Evolutionary conservation across 2,113 vertebrate species (phyloP).

Genomic region (Alces alces): DNA sequence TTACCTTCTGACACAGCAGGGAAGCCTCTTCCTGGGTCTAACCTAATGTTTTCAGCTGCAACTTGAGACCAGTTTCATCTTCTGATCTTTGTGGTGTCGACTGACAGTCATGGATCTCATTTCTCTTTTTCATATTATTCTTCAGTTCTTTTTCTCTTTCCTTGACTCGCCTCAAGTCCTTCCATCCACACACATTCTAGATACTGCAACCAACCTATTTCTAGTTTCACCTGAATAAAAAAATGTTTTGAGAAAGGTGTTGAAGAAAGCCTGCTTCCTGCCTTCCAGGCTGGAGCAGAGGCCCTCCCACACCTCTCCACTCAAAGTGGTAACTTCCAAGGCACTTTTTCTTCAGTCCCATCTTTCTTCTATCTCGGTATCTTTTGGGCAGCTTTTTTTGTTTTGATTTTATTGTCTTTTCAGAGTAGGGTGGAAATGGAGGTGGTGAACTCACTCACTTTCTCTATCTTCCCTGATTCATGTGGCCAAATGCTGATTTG

Average conservation of each 20-base stretch:
- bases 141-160: not conserved
- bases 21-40: not conserved
- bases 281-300: not conserved
- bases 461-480: not conserved
- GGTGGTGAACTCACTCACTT: not conserved
- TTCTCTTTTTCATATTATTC: not conserved
- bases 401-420: not conserved
- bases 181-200: not conserved
- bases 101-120: not conserved
- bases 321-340: not conserved
- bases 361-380: not conserved
- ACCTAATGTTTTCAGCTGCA: not conserved
- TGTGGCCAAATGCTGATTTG: not conserved
- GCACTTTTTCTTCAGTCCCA: not conserved
- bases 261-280: not conserved
- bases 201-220: not conserved
- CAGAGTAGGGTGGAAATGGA: not conserved
- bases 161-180: not conserved
- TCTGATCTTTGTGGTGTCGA: not conserved
- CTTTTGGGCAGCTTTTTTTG: not conserved
- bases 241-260: not conserved
- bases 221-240: not conserved
- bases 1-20: not conserved
- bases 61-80: not conserved
- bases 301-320: not conserved